Base-by-base conservation (phyloP, 2,888 invertebrate genomes). In the Ichneumoninae sp. region DNA sequence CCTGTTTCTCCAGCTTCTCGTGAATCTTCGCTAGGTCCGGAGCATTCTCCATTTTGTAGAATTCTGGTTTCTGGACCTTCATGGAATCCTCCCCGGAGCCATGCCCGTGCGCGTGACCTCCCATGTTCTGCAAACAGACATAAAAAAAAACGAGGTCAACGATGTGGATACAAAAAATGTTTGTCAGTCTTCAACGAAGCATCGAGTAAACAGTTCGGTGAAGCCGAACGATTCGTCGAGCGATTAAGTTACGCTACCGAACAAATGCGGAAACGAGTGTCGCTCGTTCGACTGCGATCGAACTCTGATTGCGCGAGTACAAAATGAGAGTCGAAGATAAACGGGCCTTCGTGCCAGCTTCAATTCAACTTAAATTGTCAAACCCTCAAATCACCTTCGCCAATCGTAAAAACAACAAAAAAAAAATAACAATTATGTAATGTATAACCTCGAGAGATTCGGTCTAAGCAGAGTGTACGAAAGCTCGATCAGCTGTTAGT, bases 41-140 rank as follows among this genome's bases (percentile, higher is more conserved):
- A 33, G 95, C 95, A 88, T 96, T 95, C 90, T 97, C 96, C 10
- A 97, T 95, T 93, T 96, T 96, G 93, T 97, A 98, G 65, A 95
- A 95, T 65, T 94, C 95, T 89, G 96, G 95, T 92, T 96, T 96
- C 0, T 98, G 98, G 7, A 98, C 93, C 91, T 94, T 95, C 91
- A 84, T 95, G 16, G 44, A 3, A 16, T 47, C 44, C 94, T 71
- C 93, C 94, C 90, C 75, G 10, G 19, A 10, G 47, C 72, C 80
- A n/a, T 44, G 66, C 16, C 83, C 95, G 82, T 94, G 94, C 36
- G 93, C 94, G 78, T 88, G 88, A 86, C 3, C 44, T 16, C 95
- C 95, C 94, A 95, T 95, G 89, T 87, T 50, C 69, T 69, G 52
- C 3, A 1, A 30, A 52, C 0, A 16, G 40, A 40, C 10, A 40